Evolutionary conservation across 2,797 vertebrate genomes (phyloP).

Genomic region (Distichodus sexfasciatus): DNA sequence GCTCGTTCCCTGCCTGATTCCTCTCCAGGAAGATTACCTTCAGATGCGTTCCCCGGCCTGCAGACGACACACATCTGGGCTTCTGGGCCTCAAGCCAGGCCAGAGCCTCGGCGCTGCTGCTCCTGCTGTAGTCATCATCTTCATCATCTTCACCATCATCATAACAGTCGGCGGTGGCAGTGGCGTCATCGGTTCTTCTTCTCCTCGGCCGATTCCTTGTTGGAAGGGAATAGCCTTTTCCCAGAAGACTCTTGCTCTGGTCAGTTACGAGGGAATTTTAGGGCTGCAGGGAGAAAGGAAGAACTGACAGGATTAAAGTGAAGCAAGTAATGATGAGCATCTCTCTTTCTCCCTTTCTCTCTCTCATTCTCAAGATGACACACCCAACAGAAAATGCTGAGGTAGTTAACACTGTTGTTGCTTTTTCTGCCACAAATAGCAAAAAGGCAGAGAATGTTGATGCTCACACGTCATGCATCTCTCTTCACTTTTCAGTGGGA

Average conservation of each 20-base stretch:
- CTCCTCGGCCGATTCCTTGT: slow-evolving; percentile 44
- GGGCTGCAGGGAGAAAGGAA: neutral
- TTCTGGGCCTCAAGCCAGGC: slow-evolving; percentile 45
- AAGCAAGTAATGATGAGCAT: neutral
- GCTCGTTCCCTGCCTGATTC: slow-evolving; percentile 42
- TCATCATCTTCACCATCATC: neutral
- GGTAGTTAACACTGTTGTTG: neutral
- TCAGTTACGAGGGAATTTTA: slow-evolving; percentile 30
- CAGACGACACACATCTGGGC: slow-evolving; percentile 53
- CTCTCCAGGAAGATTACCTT: slow-evolving; percentile 50
- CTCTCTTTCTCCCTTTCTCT: neutral
- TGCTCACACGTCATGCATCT: neutral
- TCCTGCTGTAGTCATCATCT: slow-evolving; percentile 47
- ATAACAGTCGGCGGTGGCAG: no score
- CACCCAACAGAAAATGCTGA: neutral
- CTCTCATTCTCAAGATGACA: slow-evolving; percentile 1
- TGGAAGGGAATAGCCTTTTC: slow-evolving; percentile 64
- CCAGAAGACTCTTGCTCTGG: slow-evolving; percentile 51
- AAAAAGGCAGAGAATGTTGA: neutral
- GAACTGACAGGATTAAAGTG: neutral
- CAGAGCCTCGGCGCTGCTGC: slow-evolving; percentile 30
- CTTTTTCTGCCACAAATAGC: no score
- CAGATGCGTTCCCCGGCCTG: slow-evolving; percentile 39
- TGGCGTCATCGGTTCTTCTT: slow-evolving; percentile 44
- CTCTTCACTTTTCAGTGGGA: neutral